Percentiles rank a stretch among this genome's conserved stretches.
These are phyloP conservation scores for Scelioninae gen. 2 DNA, from an alignment of 2,888 invertebrate genomes.

Conservation along the genomic window DNA sequence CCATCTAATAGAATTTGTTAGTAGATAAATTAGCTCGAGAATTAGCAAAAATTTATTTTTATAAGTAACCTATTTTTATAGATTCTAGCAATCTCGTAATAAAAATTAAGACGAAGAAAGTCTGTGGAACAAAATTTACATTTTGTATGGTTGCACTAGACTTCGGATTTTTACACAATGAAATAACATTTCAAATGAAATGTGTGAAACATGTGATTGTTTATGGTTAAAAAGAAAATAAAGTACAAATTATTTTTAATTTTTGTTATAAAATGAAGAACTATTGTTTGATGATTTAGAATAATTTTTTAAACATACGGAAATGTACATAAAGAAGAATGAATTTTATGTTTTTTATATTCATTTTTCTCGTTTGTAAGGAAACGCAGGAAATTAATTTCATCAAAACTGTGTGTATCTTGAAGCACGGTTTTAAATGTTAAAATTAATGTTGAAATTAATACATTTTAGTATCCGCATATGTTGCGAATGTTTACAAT, in stretches of 20 bases:
- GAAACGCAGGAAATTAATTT: too few species aligned
- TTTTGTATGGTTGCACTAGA: slow-evolving; percentile 8
- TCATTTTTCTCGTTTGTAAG: too few species aligned
- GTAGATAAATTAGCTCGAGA: too few species aligned
- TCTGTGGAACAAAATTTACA: slow-evolving; percentile 1
- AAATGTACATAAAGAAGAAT: slow-evolving; percentile 2
- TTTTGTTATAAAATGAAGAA: slow-evolving; percentile 5
- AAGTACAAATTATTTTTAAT: slow-evolving; percentile 46
- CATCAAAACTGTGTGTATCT: too few species aligned
- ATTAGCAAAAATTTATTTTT: too few species aligned
- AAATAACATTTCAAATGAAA: slow-evolving; percentile 15
- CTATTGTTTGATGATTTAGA: background rate
- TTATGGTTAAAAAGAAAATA: slow-evolving; percentile 19
- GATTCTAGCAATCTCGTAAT: background rate
- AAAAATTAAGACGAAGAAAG: too few species aligned
- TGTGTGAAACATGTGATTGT: slow-evolving; percentile 28
- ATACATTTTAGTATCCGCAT: too few species aligned
- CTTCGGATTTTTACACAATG: slow-evolving; percentile 8
- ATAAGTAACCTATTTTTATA: too few species aligned
- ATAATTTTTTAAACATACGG: background rate
- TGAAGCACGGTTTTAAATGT: too few species aligned
- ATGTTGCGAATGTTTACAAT: too few species aligned
- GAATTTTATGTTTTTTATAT: background rate
- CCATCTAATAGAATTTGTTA: too few species aligned
- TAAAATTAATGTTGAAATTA: too few species aligned